Percentiles rank a stretch among this genome's conserved stretches.
These are phyloP conservation scores for Butorides virescens DNA, from an alignment of 2,113 vertebrate species.

Conservation along the genomic window DNA sequence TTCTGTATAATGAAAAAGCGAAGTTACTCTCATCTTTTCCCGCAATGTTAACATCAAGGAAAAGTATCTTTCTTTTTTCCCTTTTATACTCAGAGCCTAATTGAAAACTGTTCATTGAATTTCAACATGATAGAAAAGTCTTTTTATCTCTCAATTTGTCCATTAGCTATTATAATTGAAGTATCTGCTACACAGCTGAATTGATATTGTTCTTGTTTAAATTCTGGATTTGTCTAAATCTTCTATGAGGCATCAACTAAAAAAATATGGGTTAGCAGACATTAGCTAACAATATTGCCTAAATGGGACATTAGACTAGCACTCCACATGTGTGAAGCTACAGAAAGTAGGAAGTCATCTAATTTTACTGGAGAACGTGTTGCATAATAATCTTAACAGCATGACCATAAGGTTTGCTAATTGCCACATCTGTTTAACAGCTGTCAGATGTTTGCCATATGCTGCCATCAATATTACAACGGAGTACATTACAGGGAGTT, in stretches of 20 bases:
- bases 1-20: conserved; percentile 79
- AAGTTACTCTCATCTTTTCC: conserved; percentile 81
- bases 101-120: conserved; percentile 87
- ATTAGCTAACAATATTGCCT: not conserved
- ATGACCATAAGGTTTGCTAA: conserved; percentile 84
- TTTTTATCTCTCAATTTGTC: conserved; percentile 86
- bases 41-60: conserved; percentile 82
- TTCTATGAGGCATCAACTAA: conserved; percentile 67
- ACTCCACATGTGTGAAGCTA: conserved; percentile 45
- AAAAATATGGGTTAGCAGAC: conserved; percentile 3
- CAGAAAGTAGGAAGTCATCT: conserved; percentile 60
- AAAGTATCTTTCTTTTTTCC: conserved; percentile 73
- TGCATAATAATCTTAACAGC: conserved; percentile 74
- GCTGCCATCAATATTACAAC: conserved; percentile 79
- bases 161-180: conserved; percentile 84
- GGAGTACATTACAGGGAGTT: conserved; percentile 73
- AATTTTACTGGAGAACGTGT: conserved; percentile 67
- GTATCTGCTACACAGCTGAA: conserved; percentile 77
- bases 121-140: conserved; percentile 82
- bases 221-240: conserved; percentile 75
- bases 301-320: not conserved
- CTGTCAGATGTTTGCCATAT: conserved; percentile 83
- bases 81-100: conserved; percentile 80
- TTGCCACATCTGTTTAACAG: conserved; percentile 86
- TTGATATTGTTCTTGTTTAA: conserved; percentile 81